A percentile compares a stretch with the other conserved stretches of the same genome.
Evolutionary conservation across 2,113 vertebrate genomes (phyloP).

Genomic region (Chrysemys picta): DNA sequence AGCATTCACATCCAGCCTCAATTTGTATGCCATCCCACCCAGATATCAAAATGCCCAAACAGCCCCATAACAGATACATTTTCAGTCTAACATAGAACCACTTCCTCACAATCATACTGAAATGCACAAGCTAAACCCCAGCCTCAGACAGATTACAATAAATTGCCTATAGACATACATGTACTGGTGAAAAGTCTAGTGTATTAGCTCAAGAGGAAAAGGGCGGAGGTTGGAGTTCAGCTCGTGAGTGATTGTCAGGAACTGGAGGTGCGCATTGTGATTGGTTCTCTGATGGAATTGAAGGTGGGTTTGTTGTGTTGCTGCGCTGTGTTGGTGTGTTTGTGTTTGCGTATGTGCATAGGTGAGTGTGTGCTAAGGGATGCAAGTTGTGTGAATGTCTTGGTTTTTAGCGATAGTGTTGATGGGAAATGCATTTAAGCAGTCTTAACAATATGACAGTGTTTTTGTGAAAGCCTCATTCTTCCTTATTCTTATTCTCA

Average conservation of each 20-base stretch:
- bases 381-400: not conserved
- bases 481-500: not conserved
- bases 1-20: not conserved
- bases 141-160: fast-evolving
- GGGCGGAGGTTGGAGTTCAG: not conserved
- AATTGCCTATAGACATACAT: not conserved
- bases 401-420: not conserved
- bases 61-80: fast-evolving
- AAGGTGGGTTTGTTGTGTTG: not conserved
- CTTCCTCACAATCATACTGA: not conserved
- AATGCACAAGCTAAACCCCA: fast-evolving
- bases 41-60: fast-evolving
- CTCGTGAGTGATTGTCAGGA: not conserved
- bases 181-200: not conserved
- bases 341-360: not conserved
- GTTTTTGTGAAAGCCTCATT: not conserved
- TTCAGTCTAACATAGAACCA: not conserved
- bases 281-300: not conserved
- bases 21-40: not conserved
- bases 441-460: not conserved
- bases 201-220: not conserved
- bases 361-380: not conserved
- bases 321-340: not conserved
- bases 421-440: not conserved
- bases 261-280: not conserved